Conservation (phyloP, 1,140 invertebrate genomes). For the Zaprionus nigranus region DNA sequence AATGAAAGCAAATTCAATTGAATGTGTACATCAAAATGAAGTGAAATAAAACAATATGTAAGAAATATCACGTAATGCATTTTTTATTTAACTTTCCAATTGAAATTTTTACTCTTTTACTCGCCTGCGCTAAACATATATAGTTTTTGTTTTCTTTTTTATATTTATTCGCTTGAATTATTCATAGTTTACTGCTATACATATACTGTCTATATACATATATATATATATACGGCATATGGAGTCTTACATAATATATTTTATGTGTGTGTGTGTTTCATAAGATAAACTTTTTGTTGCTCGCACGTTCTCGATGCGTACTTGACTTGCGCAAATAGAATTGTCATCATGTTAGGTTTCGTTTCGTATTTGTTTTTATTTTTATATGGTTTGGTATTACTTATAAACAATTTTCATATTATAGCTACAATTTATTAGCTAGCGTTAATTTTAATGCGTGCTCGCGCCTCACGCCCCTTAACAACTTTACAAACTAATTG, state of each 20-base stretch:
- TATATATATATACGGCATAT: constrained; percentile 27
- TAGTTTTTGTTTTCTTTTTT: constrained; percentile 25
- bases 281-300: constrained; percentile 46
- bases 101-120: constrained; percentile 49
- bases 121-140: constrained; percentile 39
- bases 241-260: constrained; percentile 60
- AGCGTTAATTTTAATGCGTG: constrained; percentile 69
- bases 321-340: constrained; percentile 66
- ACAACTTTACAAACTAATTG: constrained; percentile 50
- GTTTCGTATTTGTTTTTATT: constrained; percentile 35
- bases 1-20: constrained; percentile 13
- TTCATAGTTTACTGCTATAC: constrained; percentile 26
- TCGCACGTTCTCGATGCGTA: no score
- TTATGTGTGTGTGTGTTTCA: constrained; percentile 44
- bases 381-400: constrained; percentile 76
- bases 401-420: constrained; percentile 82
- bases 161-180: constrained; percentile 34
- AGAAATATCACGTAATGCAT: constrained; percentile 81
- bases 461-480: constrained; percentile 51
- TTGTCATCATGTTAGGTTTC: constrained; percentile 33
- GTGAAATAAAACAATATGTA: constrained; percentile 66
- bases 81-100: constrained; percentile 73
- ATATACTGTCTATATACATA: constrained; percentile 18
- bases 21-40: no score
- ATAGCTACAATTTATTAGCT: constrained; percentile 82